phyloP scores from a whole-genome alignment of 2,888 invertebrate genomes.

The Epinotia bilunana region DNA sequence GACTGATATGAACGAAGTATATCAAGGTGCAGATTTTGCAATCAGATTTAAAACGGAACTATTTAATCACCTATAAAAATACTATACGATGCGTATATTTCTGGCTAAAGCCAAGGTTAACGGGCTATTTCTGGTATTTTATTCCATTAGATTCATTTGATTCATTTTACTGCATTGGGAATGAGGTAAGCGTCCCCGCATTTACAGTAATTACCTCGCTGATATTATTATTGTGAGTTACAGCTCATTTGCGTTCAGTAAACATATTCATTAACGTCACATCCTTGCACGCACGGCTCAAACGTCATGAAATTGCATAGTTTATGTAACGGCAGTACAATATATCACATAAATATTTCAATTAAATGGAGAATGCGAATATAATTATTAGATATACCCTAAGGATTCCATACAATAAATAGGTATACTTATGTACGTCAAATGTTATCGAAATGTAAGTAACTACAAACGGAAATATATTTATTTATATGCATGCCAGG shows the following conservation, averaged over 20 bases:
- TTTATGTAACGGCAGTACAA: slow-evolving; percentile 5
- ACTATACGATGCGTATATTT: not conserved
- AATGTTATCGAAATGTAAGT: too few species aligned
- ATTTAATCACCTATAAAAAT: too few species aligned
- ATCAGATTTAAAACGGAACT: too few species aligned
- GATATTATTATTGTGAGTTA: slow-evolving; percentile 1
- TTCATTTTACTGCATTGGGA: slow-evolving; percentile 1
- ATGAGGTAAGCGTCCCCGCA: slow-evolving; percentile 5
- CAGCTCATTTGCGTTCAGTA: slow-evolving; percentile 13
- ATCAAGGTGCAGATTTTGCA: too few species aligned
- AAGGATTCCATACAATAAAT: not conserved
- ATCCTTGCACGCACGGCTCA: slow-evolving; percentile 17
- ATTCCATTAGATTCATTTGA: slow-evolving; percentile 12
- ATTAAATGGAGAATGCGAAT: not conserved
- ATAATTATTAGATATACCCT: too few species aligned
- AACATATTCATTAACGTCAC: slow-evolving; percentile 33
- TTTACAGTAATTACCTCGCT: slow-evolving; percentile 14
- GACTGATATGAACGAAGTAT: not conserved
- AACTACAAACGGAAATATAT: too few species aligned
- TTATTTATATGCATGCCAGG: too few species aligned
- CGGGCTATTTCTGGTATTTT: slow-evolving; percentile 1
- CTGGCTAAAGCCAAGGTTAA: not conserved
- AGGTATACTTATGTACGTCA: too few species aligned
- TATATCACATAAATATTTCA: slow-evolving; percentile 3
- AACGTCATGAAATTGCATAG: slow-evolving; percentile 6